Evolutionary conservation across 2,888 invertebrate genomes (phyloP).

Genomic region (Caenorhabditis sp.): DNA sequence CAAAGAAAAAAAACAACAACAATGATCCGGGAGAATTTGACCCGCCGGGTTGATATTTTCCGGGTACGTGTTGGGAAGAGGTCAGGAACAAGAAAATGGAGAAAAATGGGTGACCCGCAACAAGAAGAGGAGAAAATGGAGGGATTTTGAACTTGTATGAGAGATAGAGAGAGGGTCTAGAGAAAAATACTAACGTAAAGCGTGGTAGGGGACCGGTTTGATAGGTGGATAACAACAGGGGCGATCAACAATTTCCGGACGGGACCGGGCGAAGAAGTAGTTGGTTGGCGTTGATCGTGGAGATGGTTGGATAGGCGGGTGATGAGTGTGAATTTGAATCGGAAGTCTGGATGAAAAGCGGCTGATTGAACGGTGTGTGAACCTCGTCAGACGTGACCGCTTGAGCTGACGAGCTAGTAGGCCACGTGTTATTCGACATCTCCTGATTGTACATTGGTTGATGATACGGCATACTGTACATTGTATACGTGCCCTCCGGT

Average conservation of each 20-base stretch:
- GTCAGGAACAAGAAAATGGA: neutral
- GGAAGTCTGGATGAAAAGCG: constrained; percentile 34
- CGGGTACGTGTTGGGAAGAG: neutral
- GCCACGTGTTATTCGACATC: too few species aligned
- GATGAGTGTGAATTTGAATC: constrained; percentile 15
- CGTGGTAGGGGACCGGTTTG: constrained; percentile 3
- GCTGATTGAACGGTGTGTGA: constrained; percentile 29
- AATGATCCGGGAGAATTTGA: constrained; percentile 14
- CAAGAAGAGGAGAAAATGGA: neutral
- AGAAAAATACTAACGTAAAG: neutral
- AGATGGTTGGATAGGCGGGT: constrained; percentile 18
- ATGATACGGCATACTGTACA: constrained; percentile 17
- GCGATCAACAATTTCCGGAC: constrained; percentile 10
- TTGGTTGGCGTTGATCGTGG: constrained; percentile 27
- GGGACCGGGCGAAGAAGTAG: constrained; percentile 33
- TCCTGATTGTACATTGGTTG: neutral
- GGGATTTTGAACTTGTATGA: neutral
- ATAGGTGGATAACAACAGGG: neutral
- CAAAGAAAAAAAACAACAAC: constrained; percentile 5
- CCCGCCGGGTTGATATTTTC: constrained; percentile 4
- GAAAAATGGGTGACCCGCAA: constrained; percentile 1
- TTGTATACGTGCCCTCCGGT: constrained; percentile 34
- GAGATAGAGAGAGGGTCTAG: too few species aligned
- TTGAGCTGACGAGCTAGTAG: too few species aligned
- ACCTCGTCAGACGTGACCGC: constrained; percentile 17